Evolutionary conservation across 2,797 vertebrate genomes (phyloP).

Genomic region (Anabas testudineus): DNA sequence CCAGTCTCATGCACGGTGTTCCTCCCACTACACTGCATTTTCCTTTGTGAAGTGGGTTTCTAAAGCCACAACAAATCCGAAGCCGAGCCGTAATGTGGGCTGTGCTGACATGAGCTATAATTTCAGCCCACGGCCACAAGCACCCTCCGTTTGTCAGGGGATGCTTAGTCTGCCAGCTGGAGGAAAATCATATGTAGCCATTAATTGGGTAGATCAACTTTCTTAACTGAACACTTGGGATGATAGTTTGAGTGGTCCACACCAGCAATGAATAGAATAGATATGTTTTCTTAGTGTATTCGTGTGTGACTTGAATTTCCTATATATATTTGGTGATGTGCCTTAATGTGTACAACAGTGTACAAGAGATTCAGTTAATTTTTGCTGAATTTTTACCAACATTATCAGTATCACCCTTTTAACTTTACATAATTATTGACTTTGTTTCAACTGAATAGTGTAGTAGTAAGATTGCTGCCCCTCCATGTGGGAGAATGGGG

Average conservation of each 20-base stretch:
- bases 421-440: too few species aligned
- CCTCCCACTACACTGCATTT: constrained; percentile 47
- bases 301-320: too few species aligned
- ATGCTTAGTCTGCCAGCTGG: constrained; percentile 6
- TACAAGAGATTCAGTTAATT: too few species aligned
- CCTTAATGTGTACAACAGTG: too few species aligned
- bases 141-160: constrained; percentile 3
- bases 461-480: too few species aligned
- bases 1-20: constrained; percentile 28
- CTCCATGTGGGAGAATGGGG: too few species aligned
- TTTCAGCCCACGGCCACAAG: constrained; percentile 43
- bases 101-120: not conserved
- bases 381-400: too few species aligned
- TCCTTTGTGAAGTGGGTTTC: constrained; percentile 64
- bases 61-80: constrained; percentile 51
- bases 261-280: not conserved
- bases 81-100: constrained; percentile 48
- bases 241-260: not conserved
- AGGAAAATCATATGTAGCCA: constrained; percentile 15
- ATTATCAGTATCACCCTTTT: too few species aligned
- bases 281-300: too few species aligned
- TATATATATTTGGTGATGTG: too few species aligned
- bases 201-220: constrained; percentile 22
- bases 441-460: too few species aligned
- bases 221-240: not conserved